Percentiles rank a stretch among this genome's conserved stretches.
Evolutionary conservation across 1,140 invertebrate genomes (phyloP).

Genomic region (Drepana arcuata): DNA sequence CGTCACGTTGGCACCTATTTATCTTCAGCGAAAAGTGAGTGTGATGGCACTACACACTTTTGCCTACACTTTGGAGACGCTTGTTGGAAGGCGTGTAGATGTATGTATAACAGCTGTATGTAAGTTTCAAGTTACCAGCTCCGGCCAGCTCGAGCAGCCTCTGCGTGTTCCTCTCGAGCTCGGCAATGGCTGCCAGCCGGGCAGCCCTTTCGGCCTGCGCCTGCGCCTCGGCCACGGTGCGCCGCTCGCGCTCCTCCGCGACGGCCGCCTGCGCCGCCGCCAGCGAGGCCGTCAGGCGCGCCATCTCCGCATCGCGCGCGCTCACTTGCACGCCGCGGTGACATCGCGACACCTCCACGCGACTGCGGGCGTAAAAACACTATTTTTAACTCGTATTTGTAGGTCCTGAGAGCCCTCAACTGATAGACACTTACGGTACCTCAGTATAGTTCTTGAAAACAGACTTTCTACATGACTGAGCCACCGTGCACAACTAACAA

Average conservation of each 20-base stretch:
- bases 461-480: too few species aligned
- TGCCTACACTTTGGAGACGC: too few species aligned
- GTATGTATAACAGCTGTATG: background rate
- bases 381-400: too few species aligned
- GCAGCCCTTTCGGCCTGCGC: conserved; percentile 78
- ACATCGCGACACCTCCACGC: conserved; percentile 38
- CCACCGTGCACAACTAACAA: too few species aligned
- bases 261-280: conserved; percentile 53
- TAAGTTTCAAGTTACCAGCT: conserved; percentile 48
- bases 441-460: too few species aligned
- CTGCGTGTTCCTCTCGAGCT: conserved; percentile 80
- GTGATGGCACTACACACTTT: too few species aligned
- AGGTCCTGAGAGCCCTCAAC: too few species aligned
- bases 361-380: conserved; percentile 23
- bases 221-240: conserved; percentile 64
- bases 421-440: too few species aligned
- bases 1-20: too few species aligned
- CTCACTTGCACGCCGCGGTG: conserved; percentile 80
- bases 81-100: too few species aligned
- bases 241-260: conserved; percentile 38
- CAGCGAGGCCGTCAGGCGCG: conserved; percentile 73
- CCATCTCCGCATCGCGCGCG: conserved; percentile 74
- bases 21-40: too few species aligned
- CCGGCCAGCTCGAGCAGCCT: conserved; percentile 78
- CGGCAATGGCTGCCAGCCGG: conserved; percentile 79